These are phyloP conservation scores for Pantherophis guttatus DNA, from an alignment of 2,113 vertebrate species.

Conservation along the genomic window DNA sequence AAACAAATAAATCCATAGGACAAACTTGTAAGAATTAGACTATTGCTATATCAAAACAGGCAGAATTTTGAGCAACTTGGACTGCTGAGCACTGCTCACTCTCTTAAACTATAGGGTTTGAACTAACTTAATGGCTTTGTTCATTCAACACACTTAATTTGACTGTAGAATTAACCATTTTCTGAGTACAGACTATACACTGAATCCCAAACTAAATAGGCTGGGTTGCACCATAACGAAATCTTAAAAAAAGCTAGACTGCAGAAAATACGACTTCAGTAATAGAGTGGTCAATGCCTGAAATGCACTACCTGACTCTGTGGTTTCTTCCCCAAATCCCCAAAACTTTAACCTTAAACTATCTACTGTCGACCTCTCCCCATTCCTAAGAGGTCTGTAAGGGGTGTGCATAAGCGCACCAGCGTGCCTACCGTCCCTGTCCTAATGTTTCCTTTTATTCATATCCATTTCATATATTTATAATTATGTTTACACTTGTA, in stretches of 20 bases:
- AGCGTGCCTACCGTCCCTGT: no score
- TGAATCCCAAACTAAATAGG: neutral
- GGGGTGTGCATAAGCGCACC: no score
- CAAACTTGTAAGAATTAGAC: neutral
- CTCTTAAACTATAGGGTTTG: neutral
- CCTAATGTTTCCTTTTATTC: no score
- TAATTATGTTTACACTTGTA: no score
- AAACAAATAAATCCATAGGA: neutral
- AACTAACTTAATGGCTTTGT: neutral
- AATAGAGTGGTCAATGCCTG: no score
- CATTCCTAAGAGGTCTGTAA: no score
- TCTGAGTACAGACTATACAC: neutral
- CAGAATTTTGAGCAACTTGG: neutral
- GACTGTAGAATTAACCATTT: neutral
- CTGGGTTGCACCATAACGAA: neutral
- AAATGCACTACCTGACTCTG: no score
- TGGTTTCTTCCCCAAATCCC: no score
- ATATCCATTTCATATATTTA: no score
- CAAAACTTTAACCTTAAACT: no score
- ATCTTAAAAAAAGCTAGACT: neutral
- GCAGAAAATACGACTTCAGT: no score
- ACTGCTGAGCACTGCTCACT: neutral
- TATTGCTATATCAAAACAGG: neutral
- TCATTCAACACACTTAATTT: neutral
- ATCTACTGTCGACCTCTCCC: no score